Percentiles rank a stretch among this genome's conserved stretches.
Conservation (phyloP, 53 echinoderm and acorn worm genomes). For the Pentamera pediparva region DNA sequence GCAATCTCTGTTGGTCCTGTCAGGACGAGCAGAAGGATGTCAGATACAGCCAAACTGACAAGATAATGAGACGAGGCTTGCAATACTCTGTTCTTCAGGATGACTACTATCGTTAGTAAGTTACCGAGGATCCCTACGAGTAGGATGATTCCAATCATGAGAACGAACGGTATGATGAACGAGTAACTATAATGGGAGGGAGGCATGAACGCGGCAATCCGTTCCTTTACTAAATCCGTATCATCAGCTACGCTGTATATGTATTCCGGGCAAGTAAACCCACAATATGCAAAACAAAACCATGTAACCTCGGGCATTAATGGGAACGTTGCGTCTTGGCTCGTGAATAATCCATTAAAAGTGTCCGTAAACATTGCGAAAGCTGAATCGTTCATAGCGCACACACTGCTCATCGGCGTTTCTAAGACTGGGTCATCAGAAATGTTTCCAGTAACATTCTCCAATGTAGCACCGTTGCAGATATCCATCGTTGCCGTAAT, state of each 20-base stretch:
- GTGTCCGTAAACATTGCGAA: not conserved
- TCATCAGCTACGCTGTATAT: conserved; percentile 27
- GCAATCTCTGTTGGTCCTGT: conserved; percentile 85
- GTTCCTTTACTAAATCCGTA: conserved; percentile 5
- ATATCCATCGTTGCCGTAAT: not conserved
- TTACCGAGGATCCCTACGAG: conserved; percentile 77
- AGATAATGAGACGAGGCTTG: conserved; percentile 87
- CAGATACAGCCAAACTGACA: conserved; percentile 82
- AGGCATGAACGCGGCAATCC: conserved; percentile 38
- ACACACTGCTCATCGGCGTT: not conserved
- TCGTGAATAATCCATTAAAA: not conserved
- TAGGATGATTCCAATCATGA: conserved; percentile 48
- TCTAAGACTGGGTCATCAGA: not conserved
- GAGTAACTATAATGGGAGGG: conserved; percentile 33
- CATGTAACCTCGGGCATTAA: not conserved
- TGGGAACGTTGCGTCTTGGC: no score
- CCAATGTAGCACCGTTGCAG: not conserved
- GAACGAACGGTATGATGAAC: conserved; percentile 62
- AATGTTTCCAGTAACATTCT: not conserved
- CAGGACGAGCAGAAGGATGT: conserved; percentile 69
- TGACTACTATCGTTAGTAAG: conserved; percentile 80
- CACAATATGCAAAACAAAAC: not conserved
- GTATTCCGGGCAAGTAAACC: conserved; percentile 34
- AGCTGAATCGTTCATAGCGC: conserved; percentile 10
- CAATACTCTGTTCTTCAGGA: conserved; percentile 66